Base-by-base conservation (phyloP, 1,140 invertebrate species). In the Thrips palmi region DNA sequence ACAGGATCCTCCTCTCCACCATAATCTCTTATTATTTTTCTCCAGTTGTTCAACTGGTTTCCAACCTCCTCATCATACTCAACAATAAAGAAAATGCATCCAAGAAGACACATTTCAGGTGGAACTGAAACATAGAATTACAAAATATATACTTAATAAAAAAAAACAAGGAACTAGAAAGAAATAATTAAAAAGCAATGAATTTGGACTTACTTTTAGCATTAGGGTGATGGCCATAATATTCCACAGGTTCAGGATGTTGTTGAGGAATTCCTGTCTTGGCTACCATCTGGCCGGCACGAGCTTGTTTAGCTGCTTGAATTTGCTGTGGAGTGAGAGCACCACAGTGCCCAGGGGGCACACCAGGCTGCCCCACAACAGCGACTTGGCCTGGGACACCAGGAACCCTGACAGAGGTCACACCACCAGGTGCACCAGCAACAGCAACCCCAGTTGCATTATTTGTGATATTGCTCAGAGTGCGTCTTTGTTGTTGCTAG, bases 21-120 rank as follows among this genome's bases (percentile, higher is more conserved):
- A 58, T 86, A 73, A 48, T 82, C 71, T 38, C 74, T 68, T 31
- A 96, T 88, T 0, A 78, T 70, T 56, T 80, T 72, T 47, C 73
- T 70, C 88, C 88, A 94, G 60, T 61, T 22, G 58, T 65, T 30
- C n/a, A n/a, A n/a, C n/a, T n/a, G n/a, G n/a, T n/a, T n/a, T n/a
- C n/a, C n/a, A 71, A 59, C 50, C 37, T 81, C 69, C n/a, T 64
- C 53, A 15, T 67, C 66, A 51, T 72, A 80, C 45, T 84, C 80
- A 38, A 80, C 74, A 36, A 91, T 80, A 45, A 77, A 75, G 47
- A 97, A 96, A 10, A 91, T 75, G 57, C 91, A 96, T 6, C 89
- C 91, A 2, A 93, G 62, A 4, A 96, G 56, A 57, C 86, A 94
- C 31, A 87, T 61, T 49, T 91, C 83, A 0, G 78, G 70, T 7